phyloP scores from a whole-genome alignment of 2,797 vertebrate species.

The Gymnothorax reevesii region DNA sequence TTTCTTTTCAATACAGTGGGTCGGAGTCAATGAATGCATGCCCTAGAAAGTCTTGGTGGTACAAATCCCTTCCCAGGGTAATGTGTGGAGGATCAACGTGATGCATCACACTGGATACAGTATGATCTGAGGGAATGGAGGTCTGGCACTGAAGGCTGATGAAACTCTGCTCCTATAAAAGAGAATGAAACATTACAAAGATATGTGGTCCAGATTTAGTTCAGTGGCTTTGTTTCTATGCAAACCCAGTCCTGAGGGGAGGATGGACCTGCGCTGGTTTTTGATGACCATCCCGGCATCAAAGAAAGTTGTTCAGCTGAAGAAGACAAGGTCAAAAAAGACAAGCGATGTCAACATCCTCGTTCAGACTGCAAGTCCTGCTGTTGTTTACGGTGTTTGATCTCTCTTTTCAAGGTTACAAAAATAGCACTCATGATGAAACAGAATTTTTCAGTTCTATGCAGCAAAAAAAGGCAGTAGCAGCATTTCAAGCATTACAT shows the following conservation, averaged over 20 bases:
- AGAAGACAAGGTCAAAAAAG: slow-evolving; percentile 32
- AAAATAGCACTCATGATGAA: slow-evolving; percentile 36
- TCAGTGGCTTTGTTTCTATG: slow-evolving; percentile 23
- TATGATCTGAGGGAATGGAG: background rate
- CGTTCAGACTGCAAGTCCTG: slow-evolving; percentile 11
- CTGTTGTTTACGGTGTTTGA: slow-evolving; percentile 32
- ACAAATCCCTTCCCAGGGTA: background rate
- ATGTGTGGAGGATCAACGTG: slow-evolving; percentile 13
- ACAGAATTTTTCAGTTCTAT: slow-evolving; percentile 35
- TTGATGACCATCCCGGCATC: slow-evolving; percentile 18
- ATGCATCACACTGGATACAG: slow-evolving; percentile 21
- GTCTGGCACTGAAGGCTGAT: background rate
- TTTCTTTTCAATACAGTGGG: background rate
- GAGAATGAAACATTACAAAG: slow-evolving; percentile 28
- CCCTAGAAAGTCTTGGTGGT: too few species aligned
- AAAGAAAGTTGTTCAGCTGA: slow-evolving; percentile 25
- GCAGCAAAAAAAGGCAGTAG: slow-evolving; percentile 2
- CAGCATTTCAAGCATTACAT: background rate
- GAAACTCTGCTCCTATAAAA: slow-evolving; percentile 7
- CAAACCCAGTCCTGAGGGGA: slow-evolving; percentile 13
- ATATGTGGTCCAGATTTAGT: slow-evolving; percentile 2
- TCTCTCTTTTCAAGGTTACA: slow-evolving; percentile 35
- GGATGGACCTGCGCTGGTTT: background rate
- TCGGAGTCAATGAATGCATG: too few species aligned
- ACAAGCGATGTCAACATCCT: slow-evolving; percentile 30